Evolutionary conservation across 2,888 invertebrate genomes (phyloP).

Genomic region (Cartodere bifasciata): DNA sequence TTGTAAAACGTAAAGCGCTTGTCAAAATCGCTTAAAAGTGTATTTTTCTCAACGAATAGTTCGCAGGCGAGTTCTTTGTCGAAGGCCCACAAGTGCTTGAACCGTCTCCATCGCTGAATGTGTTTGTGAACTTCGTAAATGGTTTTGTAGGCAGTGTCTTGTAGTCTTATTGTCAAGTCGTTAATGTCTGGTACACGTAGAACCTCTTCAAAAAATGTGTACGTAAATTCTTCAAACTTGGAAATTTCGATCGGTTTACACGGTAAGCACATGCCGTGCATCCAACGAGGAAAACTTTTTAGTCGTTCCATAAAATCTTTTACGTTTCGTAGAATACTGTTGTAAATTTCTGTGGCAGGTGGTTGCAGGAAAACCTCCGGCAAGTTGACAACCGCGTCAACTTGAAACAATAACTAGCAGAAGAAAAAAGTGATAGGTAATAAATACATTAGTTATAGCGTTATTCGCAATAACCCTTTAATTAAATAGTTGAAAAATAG

Average conservation of each 20-base stretch:
- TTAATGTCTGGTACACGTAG: constrained; percentile 56
- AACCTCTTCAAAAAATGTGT: constrained; percentile 72
- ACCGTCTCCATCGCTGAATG: constrained; percentile 55
- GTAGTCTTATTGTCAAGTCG: constrained; percentile 50
- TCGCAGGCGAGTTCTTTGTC: constrained; percentile 65
- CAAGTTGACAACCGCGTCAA: constrained; percentile 59
- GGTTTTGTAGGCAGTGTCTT: constrained; percentile 51
- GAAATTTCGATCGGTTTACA: constrained; percentile 50
- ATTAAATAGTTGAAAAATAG: too few species aligned
- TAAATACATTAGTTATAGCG: too few species aligned
- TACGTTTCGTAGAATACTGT: constrained; percentile 58
- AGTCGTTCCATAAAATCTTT: constrained; percentile 66
- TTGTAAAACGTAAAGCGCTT: constrained; percentile 77
- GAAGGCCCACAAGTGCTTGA: constrained; percentile 60
- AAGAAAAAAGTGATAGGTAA: too few species aligned
- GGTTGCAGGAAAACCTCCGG: constrained; percentile 70
- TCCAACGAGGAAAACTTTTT: constrained; percentile 73
- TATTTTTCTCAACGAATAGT: constrained; percentile 57
- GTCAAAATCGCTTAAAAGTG: constrained; percentile 56
- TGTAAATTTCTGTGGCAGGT: constrained; percentile 62
- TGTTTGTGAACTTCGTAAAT: constrained; percentile 53
- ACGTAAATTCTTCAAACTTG: constrained; percentile 45
- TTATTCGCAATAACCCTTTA: too few species aligned
- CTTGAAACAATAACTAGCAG: too few species aligned
- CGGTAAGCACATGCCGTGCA: constrained; percentile 65